Evolutionary conservation across 37 sponge, comb jelly and placozoan genomes (phyloP).

Genomic region (Eunapius fragilis): DNA sequence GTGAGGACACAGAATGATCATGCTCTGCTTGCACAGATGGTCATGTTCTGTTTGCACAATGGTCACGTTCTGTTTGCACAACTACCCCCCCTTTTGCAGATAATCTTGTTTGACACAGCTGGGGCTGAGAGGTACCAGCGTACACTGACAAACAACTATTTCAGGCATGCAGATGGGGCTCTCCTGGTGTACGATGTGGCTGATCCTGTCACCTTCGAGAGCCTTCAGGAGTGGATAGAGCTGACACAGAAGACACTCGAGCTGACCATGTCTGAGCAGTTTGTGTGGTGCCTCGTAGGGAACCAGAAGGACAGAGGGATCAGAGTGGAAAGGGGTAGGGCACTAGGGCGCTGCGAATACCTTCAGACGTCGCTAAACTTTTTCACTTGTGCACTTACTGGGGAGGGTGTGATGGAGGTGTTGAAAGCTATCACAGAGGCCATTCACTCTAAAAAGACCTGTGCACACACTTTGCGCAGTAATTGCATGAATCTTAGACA

Average conservation of each 20-base stretch:
- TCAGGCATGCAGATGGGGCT: constrained; percentile 64
- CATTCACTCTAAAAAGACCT: constrained; percentile 2
- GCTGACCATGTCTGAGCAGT: not conserved
- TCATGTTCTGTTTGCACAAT: too few relatives aligned
- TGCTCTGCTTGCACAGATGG: too few relatives aligned
- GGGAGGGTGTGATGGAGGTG: constrained; percentile 53
- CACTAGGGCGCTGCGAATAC: constrained; percentile 2
- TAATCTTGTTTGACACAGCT: constrained; percentile 72
- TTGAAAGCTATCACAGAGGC: constrained; percentile 42
- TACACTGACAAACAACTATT: constrained; percentile 74
- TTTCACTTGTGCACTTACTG: constrained; percentile 71
- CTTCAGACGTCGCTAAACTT: constrained; percentile 37
- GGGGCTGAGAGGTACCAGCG: constrained; percentile 72
- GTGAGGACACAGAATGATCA: too few relatives aligned
- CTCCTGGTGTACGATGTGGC: constrained; percentile 76
- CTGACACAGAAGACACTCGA: constrained; percentile 15
- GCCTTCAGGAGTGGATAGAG: constrained; percentile 74
- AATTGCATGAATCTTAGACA: too few relatives aligned
- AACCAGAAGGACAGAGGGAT: constrained; percentile 63
- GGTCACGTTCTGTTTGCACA: too few relatives aligned
- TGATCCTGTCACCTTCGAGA: constrained; percentile 50
- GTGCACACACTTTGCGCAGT: too few relatives aligned
- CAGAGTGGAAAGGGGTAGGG: constrained; percentile 36
- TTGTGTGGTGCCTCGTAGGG: constrained; percentile 61
- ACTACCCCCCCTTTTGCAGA: constrained; percentile 9